Percentiles rank a stretch among this genome's conserved stretches.
These are phyloP conservation scores for Eonycteris spelaea DNA, from an alignment of 2,113 vertebrate species.

Conservation along the genomic window DNA sequence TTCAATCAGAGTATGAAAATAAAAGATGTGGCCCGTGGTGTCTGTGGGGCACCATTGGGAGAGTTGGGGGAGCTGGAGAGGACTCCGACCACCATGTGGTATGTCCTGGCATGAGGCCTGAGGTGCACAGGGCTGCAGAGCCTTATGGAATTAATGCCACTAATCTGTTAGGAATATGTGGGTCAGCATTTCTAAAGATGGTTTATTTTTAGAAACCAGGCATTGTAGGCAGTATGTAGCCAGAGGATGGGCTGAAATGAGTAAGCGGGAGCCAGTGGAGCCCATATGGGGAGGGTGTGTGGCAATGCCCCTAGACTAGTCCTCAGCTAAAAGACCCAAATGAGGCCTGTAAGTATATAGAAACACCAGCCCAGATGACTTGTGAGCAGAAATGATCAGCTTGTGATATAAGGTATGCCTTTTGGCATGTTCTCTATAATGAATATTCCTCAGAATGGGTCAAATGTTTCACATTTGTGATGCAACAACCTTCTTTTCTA, in stretches of 20 bases:
- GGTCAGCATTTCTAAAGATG: not conserved
- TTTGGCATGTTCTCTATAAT: not conserved
- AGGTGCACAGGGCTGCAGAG: not conserved
- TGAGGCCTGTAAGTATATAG: not conserved
- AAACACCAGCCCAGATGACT: not conserved
- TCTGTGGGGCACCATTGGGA: fast-evolving
- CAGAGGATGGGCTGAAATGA: not conserved
- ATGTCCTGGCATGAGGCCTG: no score
- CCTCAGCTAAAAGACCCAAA: not conserved
- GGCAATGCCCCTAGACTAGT: not conserved
- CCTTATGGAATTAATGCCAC: not conserved
- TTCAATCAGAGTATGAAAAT: not conserved
- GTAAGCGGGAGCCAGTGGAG: not conserved
- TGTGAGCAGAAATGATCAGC: not conserved
- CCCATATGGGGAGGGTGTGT: not conserved
- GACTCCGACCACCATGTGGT: fast-evolving
- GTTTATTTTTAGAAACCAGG: not conserved
- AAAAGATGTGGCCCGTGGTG: fast-evolving
- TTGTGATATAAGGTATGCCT: fast-evolving
- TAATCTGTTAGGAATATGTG: no score
- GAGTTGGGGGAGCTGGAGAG: fast-evolving
- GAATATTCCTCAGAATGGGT: not conserved
- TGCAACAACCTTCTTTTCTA: not conserved
- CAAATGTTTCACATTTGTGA: not conserved
- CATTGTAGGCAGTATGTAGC: not conserved